phyloP scores from a whole-genome alignment of 2,113 vertebrate species.

The Sapajus apella region DNA sequence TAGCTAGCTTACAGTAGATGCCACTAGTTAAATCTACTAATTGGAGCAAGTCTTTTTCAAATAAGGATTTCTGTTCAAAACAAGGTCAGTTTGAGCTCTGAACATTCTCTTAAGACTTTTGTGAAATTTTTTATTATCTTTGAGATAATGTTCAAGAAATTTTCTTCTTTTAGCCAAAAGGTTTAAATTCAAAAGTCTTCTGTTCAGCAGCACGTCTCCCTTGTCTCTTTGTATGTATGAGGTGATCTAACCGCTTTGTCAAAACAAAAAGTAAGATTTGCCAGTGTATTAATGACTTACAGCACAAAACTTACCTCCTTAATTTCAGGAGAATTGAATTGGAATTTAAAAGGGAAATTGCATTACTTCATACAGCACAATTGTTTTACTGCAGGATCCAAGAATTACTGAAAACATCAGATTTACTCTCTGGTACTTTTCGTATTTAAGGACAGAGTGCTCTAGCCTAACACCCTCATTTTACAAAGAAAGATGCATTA shows the following conservation, averaged over 20 bases:
- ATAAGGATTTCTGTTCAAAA: not conserved
- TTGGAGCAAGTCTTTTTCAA: not conserved
- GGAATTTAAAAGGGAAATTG: not conserved
- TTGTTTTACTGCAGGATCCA: not conserved
- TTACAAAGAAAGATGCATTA: not conserved
- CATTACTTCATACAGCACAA: not conserved
- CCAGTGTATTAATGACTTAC: not conserved
- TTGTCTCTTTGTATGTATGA: not conserved
- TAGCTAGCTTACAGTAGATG: not conserved
- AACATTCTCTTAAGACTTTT: not conserved
- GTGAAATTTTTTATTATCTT: not conserved
- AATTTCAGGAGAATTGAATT: not conserved
- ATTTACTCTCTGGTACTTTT: not conserved
- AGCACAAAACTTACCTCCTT: not conserved
- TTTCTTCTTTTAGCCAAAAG: not conserved
- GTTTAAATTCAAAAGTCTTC: not conserved
- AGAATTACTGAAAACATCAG: not conserved
- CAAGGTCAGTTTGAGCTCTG: not conserved
- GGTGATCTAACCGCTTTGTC: not conserved
- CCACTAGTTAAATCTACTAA: slow-evolving; percentile 12
- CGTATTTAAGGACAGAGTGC: not conserved
- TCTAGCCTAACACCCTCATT: not conserved
- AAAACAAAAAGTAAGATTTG: not conserved
- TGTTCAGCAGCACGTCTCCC: not conserved
- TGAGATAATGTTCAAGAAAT: not conserved